Evolutionary conservation across 1,140 invertebrate species (phyloP), one percentile per base, ranked within the genome.

Genomic region (Heliconius eleuchia): DNA sequence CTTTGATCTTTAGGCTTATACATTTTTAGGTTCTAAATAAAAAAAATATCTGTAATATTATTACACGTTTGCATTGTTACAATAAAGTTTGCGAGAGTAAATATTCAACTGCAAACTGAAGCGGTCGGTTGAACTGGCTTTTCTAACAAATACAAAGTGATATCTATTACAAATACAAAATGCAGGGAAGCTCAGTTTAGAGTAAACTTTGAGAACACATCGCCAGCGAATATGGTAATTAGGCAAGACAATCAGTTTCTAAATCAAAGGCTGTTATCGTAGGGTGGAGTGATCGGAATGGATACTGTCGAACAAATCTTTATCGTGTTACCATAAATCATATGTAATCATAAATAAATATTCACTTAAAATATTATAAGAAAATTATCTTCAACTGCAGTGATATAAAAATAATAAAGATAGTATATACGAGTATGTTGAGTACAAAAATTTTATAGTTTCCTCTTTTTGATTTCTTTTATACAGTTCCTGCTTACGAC

Each of bases 31-130:
- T 1, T 46, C 42, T 4, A 46, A 46, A 46, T 46, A 5, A 23
- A 60, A 57, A 60, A 57, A 66, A 30, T 30, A 66, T 23, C 39
- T 46, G 30, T 46, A 73, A 50, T 73, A 30, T 73, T 27, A 19
- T 73, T 46, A 73, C 18, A 73, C 37, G 37, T 73, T 37, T 8
- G 72, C 72, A 18, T 42, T 46, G 72, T 50, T 46, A 50, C 50
- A 23, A 73, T 73, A 50, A 73, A 66, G 60, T 66, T 66, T 16
- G 60, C 60, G 23, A 66, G 60, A 66, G 60, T 66, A 66, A 66
- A 66, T 27, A 66, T 9, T 66, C 60, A 66, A 30, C 60, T 27
- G 5, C 60, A 66, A 66, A 66, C 60, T 66, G 23, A 66, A 66
- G 27, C 60, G 60, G 60, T 66, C 27, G 60, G 60, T 27, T 23